These are phyloP conservation scores for Leucania comma DNA, from an alignment of 2,888 invertebrate genomes.

Conservation along the genomic window DNA sequence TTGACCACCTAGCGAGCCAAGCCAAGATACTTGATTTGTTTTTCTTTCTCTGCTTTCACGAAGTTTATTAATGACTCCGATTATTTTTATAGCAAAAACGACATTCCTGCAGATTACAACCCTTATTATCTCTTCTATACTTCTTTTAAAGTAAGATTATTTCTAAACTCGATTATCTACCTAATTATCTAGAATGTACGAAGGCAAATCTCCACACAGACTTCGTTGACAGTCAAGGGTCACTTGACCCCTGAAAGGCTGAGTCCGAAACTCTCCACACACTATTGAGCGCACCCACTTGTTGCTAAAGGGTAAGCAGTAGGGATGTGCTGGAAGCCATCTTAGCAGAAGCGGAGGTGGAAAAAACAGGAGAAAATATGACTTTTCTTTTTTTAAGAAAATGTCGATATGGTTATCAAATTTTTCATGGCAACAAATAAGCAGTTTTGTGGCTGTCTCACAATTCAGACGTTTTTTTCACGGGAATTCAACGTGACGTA, in stretches of 20 bases:
- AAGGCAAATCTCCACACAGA: slow-evolving; percentile 27
- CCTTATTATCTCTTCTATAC: background rate
- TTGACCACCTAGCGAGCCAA: too few species aligned
- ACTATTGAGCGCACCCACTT: slow-evolving; percentile 37
- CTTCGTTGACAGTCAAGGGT: slow-evolving; percentile 32
- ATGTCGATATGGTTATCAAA: too few species aligned
- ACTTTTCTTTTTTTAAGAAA: too few species aligned
- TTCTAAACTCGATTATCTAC: background rate
- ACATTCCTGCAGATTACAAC: background rate
- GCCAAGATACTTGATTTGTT: too few species aligned
- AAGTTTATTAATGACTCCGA: background rate
- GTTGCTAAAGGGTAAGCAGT: slow-evolving; percentile 9
- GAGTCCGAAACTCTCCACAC: slow-evolving; percentile 31
- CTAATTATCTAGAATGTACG: slow-evolving; percentile 11
- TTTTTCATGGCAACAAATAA: too few species aligned
- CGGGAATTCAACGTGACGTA: too few species aligned
- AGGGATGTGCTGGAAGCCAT: background rate
- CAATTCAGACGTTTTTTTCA: too few species aligned
- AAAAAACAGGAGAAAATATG: too few species aligned
- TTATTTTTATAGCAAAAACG: background rate
- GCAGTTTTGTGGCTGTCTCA: too few species aligned
- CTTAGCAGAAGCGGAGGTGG: background rate
- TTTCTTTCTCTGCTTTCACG: too few species aligned
- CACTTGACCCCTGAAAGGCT: slow-evolving; percentile 36
- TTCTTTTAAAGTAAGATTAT: background rate